Evolutionary conservation across 2,113 vertebrate genomes (phyloP).

Genomic region (Labeo rohita): DNA sequence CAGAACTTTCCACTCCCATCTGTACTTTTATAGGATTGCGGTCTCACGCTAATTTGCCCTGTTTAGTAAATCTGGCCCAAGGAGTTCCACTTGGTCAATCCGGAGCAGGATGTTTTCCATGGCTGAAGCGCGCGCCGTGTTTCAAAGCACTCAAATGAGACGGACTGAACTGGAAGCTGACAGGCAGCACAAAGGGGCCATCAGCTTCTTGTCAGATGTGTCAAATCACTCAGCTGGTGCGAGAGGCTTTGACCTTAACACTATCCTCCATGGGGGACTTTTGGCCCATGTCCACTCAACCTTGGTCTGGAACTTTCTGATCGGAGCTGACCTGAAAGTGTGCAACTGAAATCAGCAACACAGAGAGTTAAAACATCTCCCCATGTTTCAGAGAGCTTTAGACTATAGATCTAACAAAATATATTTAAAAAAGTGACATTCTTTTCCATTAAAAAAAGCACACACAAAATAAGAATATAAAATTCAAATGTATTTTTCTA

Average conservation of each 20-base stretch:
- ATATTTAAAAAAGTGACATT: not conserved
- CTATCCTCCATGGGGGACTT: conserved; percentile 68
- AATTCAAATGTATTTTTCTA: not conserved
- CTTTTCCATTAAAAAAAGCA: not conserved
- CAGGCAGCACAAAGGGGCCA: conserved; percentile 71
- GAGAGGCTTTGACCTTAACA: conserved; percentile 74
- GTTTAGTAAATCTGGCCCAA: conserved; percentile 4
- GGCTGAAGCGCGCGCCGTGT: conserved; percentile 66
- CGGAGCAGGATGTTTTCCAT: conserved; percentile 66
- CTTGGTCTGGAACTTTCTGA: conserved; percentile 18
- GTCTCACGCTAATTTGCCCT: not conserved
- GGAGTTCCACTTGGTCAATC: conserved; percentile 66
- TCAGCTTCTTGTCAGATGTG: conserved; percentile 76
- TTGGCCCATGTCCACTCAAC: conserved; percentile 27
- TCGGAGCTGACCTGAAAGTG: not conserved
- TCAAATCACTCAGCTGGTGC: conserved; percentile 75
- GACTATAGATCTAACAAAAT: not conserved
- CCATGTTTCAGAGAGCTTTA: not conserved
- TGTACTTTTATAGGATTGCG: not conserved
- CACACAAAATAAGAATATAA: not conserved
- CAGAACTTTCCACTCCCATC: not conserved
- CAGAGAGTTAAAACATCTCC: not conserved
- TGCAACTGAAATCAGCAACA: not conserved
- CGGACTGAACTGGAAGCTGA: conserved; percentile 69
- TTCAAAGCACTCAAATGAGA: conserved; percentile 77